Conservation (phyloP, 2,113 vertebrate species). For the Edolisoma coerulescens region DNA sequence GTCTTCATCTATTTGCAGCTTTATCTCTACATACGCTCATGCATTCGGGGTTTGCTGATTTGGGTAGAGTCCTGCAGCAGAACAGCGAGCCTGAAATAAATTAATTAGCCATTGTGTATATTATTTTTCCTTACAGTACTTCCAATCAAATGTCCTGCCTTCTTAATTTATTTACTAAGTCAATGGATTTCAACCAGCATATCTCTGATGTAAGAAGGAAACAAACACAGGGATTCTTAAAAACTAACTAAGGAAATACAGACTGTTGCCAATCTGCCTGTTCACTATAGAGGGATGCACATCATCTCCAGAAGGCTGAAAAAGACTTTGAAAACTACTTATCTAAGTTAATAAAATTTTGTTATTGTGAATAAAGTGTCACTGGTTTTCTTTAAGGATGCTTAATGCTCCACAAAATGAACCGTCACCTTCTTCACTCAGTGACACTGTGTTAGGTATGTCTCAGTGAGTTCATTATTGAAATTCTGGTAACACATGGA, state of each 20-base stretch:
- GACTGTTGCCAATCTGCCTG: not conserved
- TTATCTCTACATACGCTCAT: not conserved
- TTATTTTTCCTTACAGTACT: not conserved
- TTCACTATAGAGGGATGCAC: not conserved
- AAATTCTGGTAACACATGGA: constrained; percentile 8
- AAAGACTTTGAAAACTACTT: not conserved
- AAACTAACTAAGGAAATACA: not conserved
- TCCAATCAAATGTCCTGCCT: not conserved
- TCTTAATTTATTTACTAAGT: not conserved
- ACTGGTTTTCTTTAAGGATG: not conserved
- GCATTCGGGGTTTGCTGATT: not conserved
- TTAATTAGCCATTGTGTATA: not conserved
- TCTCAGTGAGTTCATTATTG: not conserved
- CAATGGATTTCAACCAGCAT: not conserved
- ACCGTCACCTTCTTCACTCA: not conserved
- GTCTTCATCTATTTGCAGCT: not conserved
- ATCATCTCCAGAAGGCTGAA: not conserved
- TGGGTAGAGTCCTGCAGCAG: not conserved
- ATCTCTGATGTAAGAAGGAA: not conserved
- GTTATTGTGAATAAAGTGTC: not conserved
- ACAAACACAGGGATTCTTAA: not conserved
- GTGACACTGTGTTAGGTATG: not conserved
- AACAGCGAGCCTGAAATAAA: not conserved
- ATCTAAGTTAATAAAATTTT: not conserved
- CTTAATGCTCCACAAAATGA: not conserved